Percentiles rank a stretch among this genome's conserved stretches.
phyloP scores from a whole-genome alignment of 1,140 invertebrate genomes.

The Drosophila persimilis region DNA sequence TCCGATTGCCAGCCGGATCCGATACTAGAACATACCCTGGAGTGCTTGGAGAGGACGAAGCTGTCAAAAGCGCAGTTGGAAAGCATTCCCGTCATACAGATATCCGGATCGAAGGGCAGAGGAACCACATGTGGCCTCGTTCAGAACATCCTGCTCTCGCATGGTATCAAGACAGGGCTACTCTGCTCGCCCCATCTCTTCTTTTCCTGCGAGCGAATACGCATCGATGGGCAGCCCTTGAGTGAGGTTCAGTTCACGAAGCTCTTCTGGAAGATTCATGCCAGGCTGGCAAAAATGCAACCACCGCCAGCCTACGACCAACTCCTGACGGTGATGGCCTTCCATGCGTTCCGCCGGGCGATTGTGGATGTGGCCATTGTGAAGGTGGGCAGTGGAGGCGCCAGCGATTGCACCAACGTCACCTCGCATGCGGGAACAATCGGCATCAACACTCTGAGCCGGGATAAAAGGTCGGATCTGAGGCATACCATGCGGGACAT shows the following conservation, averaged over 20 bases:
- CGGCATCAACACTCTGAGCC: slow-evolving; percentile 90
- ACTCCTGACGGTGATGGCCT: slow-evolving; percentile 96
- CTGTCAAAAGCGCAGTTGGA: too few species aligned
- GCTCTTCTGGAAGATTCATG: slow-evolving; percentile 94
- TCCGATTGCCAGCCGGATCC: too few species aligned
- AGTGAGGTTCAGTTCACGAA: slow-evolving; percentile 88
- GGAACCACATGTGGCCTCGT: slow-evolving; percentile 83
- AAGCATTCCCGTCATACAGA: too few species aligned
- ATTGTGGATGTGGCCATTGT: slow-evolving; percentile 97
- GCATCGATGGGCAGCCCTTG: slow-evolving; percentile 93
- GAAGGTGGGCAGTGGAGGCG: slow-evolving; percentile 98
- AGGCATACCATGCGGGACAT: slow-evolving; percentile 94
- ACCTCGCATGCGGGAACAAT: slow-evolving; percentile 91
- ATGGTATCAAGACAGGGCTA: slow-evolving; percentile 96
- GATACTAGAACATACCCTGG: too few species aligned
- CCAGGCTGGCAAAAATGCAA: slow-evolving; percentile 78
- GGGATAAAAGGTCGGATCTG: slow-evolving; percentile 91
- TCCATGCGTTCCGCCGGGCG: slow-evolving; percentile 93
- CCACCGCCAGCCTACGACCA: slow-evolving; percentile 97
- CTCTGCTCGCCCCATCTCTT: slow-evolving; percentile 98
- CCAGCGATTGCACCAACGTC: slow-evolving; percentile 96
- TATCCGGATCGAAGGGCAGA: too few species aligned
- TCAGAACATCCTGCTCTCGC: slow-evolving; percentile 93
- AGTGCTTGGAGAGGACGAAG: too few species aligned
- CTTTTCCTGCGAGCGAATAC: slow-evolving; percentile 95